Percentiles rank a stretch among this genome's conserved stretches.
Evolutionary conservation across 1,140 invertebrate genomes (phyloP).

Genomic region (Danaus melanippus): DNA sequence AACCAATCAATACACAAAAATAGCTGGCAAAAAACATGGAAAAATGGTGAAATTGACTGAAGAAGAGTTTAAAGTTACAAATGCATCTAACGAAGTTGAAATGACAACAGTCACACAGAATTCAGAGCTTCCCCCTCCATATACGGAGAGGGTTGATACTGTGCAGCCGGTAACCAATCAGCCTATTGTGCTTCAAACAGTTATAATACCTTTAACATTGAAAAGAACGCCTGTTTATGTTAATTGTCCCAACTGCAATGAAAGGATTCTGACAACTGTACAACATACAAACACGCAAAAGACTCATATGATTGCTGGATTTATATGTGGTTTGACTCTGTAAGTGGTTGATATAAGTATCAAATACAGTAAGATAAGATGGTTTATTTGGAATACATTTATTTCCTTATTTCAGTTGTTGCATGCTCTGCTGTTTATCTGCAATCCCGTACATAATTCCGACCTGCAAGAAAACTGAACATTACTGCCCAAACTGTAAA

Average conservation of each 20-base stretch:
- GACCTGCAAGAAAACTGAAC: constrained; percentile 49
- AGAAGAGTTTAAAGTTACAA: background rate
- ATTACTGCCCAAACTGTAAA: constrained; percentile 56
- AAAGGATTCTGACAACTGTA: constrained; percentile 42
- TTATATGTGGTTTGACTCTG: constrained; percentile 54
- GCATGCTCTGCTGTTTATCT: constrained; percentile 52
- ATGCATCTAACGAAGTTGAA: background rate
- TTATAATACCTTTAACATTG: constrained; percentile 39
- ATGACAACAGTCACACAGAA: constrained; percentile 21
- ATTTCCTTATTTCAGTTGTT: constrained; percentile 47
- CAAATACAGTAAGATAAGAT: too few relatives aligned
- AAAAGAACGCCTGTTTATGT: constrained; percentile 36
- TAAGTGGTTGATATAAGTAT: constrained; percentile 27
- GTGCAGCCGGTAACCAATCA: constrained; percentile 17
- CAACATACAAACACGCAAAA: constrained; percentile 46
- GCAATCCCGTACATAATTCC: constrained; percentile 47
- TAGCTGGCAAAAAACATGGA: constrained; percentile 14
- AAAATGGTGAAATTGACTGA: constrained; percentile 17
- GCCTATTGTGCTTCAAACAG: constrained; percentile 37
- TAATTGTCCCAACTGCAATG: constrained; percentile 40
- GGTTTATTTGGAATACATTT: constrained; percentile 5
- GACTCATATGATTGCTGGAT: constrained; percentile 56
- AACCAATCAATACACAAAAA: constrained; percentile 16
- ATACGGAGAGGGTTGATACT: constrained; percentile 21
- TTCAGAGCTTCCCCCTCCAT: constrained; percentile 45